Conservation (phyloP, 1,140 invertebrate genomes). For the Brachionus paranguensis region DNA sequence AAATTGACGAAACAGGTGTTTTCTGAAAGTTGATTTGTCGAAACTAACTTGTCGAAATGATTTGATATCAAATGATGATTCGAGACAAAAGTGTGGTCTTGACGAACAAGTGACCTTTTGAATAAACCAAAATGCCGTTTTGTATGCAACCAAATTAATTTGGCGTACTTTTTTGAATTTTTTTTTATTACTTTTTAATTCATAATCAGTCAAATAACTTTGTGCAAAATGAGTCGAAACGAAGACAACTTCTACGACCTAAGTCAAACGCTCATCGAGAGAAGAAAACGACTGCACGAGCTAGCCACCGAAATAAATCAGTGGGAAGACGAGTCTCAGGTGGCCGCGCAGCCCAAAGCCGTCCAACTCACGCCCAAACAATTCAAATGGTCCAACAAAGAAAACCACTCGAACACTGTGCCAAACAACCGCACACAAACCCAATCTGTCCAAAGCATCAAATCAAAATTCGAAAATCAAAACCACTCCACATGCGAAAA, state of each 20-base stretch:
- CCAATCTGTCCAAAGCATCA: background rate
- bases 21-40: too few species aligned
- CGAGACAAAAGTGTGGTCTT: background rate
- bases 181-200: background rate
- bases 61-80: too few species aligned
- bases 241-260: constrained; percentile 5
- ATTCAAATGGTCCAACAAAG: background rate
- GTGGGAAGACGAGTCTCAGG: constrained; percentile 7
- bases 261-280: constrained; percentile 4
- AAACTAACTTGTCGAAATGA: too few species aligned
- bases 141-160: background rate
- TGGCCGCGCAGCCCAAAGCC: background rate
- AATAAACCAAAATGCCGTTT: background rate
- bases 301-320: constrained; percentile 18
- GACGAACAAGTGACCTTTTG: background rate
- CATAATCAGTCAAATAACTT: background rate
- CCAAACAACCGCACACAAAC: background rate
- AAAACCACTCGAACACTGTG: background rate
- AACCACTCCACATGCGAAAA: background rate
- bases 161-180: background rate
- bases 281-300: background rate
- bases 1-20: too few species aligned
- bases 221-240: background rate
- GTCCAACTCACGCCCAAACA: background rate
- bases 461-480: background rate